A percentile compares a stretch with the other conserved stretches of the same genome.
Evolutionary conservation across 1,140 invertebrate species (phyloP).

Genomic region (Drosophila bocqueti): DNA sequence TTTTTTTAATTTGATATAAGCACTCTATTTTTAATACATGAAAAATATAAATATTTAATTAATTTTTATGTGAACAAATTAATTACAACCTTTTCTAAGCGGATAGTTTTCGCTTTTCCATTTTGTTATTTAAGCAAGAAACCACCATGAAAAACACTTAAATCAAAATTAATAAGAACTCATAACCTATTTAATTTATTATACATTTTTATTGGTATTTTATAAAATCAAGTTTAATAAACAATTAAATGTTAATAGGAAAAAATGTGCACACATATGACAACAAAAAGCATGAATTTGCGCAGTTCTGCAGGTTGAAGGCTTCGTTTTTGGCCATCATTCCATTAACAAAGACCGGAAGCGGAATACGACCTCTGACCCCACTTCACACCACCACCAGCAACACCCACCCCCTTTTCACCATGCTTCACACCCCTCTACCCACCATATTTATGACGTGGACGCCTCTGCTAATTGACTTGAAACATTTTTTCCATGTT

Average conservation of each 20-base stretch:
- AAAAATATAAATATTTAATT: background rate
- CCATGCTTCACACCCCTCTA: background rate
- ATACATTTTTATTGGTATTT: background rate
- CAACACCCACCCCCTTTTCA: background rate
- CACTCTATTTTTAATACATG: too few species aligned
- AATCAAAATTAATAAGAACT: background rate
- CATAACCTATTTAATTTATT: background rate
- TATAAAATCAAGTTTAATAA: background rate
- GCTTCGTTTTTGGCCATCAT: constrained; percentile 29
- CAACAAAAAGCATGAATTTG: background rate
- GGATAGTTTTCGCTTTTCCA: background rate
- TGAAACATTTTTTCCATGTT: constrained; percentile 38
- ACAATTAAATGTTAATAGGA: background rate
- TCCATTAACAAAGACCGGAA: constrained; percentile 42
- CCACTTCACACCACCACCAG: background rate
- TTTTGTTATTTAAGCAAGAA: background rate
- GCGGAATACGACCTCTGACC: constrained; percentile 33
- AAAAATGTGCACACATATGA: background rate
- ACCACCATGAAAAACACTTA: background rate
- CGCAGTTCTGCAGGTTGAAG: constrained; percentile 2
- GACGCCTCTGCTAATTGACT: constrained; percentile 39
- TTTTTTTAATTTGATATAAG: too few species aligned
- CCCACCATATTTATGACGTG: constrained; percentile 30
- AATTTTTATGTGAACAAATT: background rate
- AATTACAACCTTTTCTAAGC: background rate